These are phyloP conservation scores for Montipora sp. DNA, from an alignment of 64 coral and sea anemone genomes.

Conservation along the genomic window DNA sequence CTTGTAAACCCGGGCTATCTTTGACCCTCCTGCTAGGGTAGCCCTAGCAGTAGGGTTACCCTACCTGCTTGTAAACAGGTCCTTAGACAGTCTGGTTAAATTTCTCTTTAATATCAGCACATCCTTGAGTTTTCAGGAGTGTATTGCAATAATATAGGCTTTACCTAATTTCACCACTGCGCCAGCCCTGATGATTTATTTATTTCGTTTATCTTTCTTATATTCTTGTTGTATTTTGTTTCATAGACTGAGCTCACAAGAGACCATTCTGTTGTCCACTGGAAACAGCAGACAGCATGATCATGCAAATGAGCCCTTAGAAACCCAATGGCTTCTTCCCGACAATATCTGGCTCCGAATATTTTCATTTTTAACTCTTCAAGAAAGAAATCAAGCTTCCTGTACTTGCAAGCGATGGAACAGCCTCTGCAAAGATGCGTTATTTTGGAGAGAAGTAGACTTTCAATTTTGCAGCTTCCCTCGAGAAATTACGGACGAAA, in stretches of 20 bases:
- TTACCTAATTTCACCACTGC: too few relatives aligned
- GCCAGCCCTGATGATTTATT: not conserved
- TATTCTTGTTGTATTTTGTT: not conserved
- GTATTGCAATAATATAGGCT: too few relatives aligned
- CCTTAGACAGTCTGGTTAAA: too few relatives aligned
- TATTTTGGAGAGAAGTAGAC: conserved; percentile 63
- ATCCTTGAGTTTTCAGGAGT: too few relatives aligned
- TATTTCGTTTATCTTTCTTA: not conserved
- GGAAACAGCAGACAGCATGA: not conserved
- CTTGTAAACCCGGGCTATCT: too few relatives aligned
- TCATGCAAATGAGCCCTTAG: not conserved
- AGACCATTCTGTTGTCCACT: not conserved
- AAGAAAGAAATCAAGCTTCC: conserved; percentile 22
- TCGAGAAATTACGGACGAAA: conserved; percentile 23
- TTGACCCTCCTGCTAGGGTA: too few relatives aligned
- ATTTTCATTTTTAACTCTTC: conserved; percentile 44
- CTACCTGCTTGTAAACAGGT: too few relatives aligned
- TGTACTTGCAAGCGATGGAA: conserved; percentile 61
- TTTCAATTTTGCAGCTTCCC: conserved; percentile 11
- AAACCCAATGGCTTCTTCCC: conserved; percentile 41
- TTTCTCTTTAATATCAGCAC: too few relatives aligned
- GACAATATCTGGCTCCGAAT: conserved; percentile 67
- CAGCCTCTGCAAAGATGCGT: conserved; percentile 53
- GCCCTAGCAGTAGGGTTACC: too few relatives aligned
- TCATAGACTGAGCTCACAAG: not conserved